phyloP scores from a whole-genome alignment of 2,888 invertebrate genomes.

The Diploptera punctata region DNA sequence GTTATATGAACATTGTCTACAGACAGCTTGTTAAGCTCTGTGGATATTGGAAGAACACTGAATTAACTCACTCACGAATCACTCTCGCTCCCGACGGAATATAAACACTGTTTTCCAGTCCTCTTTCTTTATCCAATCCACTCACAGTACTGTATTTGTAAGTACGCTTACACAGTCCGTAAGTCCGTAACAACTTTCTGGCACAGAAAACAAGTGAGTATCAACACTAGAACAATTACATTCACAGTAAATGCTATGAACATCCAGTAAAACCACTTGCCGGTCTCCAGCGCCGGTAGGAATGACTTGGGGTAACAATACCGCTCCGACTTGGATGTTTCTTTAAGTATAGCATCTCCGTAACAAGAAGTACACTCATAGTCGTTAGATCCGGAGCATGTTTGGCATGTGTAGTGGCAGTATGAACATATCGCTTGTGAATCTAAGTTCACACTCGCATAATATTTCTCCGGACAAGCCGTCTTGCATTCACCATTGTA shows the following conservation, averaged over 20 bases:
- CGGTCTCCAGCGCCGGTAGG: conserved; percentile 56
- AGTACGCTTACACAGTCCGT: no score
- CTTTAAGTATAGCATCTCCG: conserved; percentile 61
- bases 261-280: conserved; percentile 58
- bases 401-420: conserved; percentile 79
- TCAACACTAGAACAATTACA: conserved; percentile 51
- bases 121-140: no score
- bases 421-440: conserved; percentile 58
- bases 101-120: no score
- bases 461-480: conserved; percentile 60
- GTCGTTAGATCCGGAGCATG: conserved; percentile 72
- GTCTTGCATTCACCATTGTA: conserved; percentile 66
- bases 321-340: conserved; percentile 55
- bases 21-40: no score
- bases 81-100: no score
- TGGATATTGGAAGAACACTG: no score
- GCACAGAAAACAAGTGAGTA: conserved; percentile 44
- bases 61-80: no score
- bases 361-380: conserved; percentile 73
- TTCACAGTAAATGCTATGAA: conserved; percentile 56
- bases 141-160: no score
- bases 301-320: conserved; percentile 62
- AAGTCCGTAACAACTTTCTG: background rate
- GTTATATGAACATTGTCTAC: no score
- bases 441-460: conserved; percentile 32